These are phyloP conservation scores for Chanos chanos DNA, from an alignment of 2,797 vertebrate species.

Conservation along the genomic window DNA sequence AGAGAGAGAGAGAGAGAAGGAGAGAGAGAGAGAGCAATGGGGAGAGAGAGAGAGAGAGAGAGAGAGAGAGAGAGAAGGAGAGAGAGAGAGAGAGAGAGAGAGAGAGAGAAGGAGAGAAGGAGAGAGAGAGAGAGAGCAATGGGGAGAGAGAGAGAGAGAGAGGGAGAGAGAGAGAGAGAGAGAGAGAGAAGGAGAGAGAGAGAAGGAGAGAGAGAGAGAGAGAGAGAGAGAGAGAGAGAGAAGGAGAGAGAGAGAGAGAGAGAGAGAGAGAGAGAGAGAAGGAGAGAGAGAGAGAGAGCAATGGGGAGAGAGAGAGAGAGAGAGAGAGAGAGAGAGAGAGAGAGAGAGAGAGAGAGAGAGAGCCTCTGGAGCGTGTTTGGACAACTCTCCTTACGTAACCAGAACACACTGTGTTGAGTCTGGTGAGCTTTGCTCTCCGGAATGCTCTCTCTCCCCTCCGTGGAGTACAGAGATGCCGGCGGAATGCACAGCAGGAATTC, in stretches of 20 bases:
- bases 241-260: neutral
- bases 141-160: neutral
- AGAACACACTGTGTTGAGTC: constrained; percentile 1
- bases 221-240: neutral
- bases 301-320: constrained; percentile 26
- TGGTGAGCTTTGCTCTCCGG: constrained; percentile 44
- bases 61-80: too few relatives aligned
- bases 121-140: too few relatives aligned
- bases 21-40: too few relatives aligned
- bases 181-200: neutral
- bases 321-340: constrained; percentile 40
- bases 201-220: too few relatives aligned
- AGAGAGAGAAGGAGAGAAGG: too few relatives aligned
- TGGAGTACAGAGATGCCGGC: constrained; percentile 52
- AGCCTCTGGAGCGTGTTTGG: constrained; percentile 56
- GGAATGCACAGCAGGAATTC: constrained; percentile 59
- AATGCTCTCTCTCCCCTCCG: constrained; percentile 60
- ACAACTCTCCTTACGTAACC: constrained; percentile 64
- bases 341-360: constrained; percentile 43
- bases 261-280: neutral
- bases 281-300: constrained; percentile 15
- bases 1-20: too few relatives aligned
- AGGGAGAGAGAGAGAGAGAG: neutral
- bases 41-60: too few relatives aligned
- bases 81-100: too few relatives aligned